phyloP scores from a whole-genome alignment of 2,113 vertebrate genomes.

The Talpa occidentalis region DNA sequence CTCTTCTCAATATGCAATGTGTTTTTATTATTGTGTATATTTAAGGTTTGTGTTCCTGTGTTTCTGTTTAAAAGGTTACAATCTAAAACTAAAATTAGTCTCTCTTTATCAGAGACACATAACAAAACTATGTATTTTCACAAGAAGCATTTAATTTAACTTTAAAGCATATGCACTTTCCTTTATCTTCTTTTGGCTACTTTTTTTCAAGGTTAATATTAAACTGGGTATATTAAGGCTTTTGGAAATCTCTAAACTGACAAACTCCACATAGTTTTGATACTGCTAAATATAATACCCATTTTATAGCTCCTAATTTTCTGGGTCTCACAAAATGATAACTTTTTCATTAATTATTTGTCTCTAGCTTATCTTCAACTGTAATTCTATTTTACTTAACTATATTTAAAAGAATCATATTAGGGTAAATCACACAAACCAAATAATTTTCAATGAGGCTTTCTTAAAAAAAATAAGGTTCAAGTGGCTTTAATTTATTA shows the following conservation, averaged over 20 bases:
- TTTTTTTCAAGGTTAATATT: conserved; percentile 72
- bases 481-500: not conserved
- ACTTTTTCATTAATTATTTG: conserved; percentile 84
- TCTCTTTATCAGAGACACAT: not conserved
- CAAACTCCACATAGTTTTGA: conserved; percentile 78
- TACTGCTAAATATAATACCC: conserved; percentile 81
- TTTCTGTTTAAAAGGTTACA: not conserved
- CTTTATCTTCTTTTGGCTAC: not conserved
- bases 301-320: conserved; percentile 82
- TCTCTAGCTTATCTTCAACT: conserved; percentile 78
- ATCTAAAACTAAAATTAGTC: not conserved
- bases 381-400: conserved; percentile 82
- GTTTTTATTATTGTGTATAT: not conserved
- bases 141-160: conserved; percentile 55
- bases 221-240: conserved; percentile 76
- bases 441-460: conserved; percentile 36
- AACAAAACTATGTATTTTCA: conserved; percentile 71
- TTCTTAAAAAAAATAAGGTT: not conserved
- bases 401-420: conserved; percentile 75
- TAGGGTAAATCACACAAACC: conserved; percentile 54
- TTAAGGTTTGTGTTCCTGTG: not conserved
- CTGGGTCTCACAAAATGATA: conserved; percentile 77
- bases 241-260: conserved; percentile 71
- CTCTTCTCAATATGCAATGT: not conserved
- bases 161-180: not conserved